Base-by-base conservation (phyloP, 2,113 vertebrate genomes). In the Perca flavescens region DNA sequence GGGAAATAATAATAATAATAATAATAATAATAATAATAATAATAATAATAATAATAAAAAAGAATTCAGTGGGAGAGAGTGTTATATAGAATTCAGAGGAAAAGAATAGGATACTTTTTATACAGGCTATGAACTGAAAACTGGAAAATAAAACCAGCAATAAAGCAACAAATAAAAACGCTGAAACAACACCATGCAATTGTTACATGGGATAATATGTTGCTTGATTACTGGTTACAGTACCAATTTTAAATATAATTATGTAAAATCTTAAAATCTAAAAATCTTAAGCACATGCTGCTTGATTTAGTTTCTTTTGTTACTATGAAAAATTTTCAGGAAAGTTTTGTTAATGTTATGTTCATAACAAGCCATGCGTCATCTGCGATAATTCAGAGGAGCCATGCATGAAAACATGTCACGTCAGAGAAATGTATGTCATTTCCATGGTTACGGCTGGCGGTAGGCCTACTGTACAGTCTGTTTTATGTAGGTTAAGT, bases 401-500 rank as follows among this genome's bases (percentile, higher is more conserved):
- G 61, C 74, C 25, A 31, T 40, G 64, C 34, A 43, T 43, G 40
- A 43, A 72, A 82, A 70, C 77, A 82, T 82, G 76, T 89, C 84
- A 90, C 62, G 49, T 79, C 86, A n/a, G 9, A 80, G 68, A 89
- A 93, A 94, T 92, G 79, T 87, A 80, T 92, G 91, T 90, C 91
- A 87, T 90, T 89, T 77, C 94, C 88, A 89, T 89, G 91, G 91
- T 74, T 87, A 92, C 76, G 16, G 62, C 80, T 43, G 40, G 40
- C 40, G 0, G 9, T 11, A 8, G 40, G 40, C 40, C 40, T 43
- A 43, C 40, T 56, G 77, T 76, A 79, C 87, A 78, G 84, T 68
- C 84, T 86, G 84, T 75, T 69, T 89, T 86, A 91, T 93, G 88
- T 91, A 83, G 86, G 87, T 66, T 92, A 91, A 91, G 85, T 89